Conservation (phyloP, 2,888 invertebrate species). For the Fragum fragum region DNA sequence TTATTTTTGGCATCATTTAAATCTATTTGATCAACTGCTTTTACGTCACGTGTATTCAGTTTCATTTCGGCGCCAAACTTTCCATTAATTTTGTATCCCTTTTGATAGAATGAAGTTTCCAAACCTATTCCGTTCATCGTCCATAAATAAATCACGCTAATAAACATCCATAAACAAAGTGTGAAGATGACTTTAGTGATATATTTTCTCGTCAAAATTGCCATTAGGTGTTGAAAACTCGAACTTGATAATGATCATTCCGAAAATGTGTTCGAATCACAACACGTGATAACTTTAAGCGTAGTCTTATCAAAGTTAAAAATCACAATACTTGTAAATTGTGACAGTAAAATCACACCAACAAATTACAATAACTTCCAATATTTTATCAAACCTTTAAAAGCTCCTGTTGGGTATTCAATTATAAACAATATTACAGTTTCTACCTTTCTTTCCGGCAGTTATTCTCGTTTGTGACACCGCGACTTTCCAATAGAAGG, state of each 20-base stretch:
- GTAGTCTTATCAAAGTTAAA: too few species aligned
- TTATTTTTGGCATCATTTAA: neutral
- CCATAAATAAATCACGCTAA: constrained; percentile 12
- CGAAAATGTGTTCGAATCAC: too few species aligned
- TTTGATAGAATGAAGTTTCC: neutral
- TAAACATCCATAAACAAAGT: neutral
- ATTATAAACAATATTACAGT: too few species aligned
- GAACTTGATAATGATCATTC: too few species aligned
- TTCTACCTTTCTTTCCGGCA: too few species aligned
- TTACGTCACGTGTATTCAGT: neutral
- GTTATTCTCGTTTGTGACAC: neutral
- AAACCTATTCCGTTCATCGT: constrained; percentile 4
- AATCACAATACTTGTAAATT: too few species aligned
- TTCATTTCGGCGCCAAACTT: neutral
- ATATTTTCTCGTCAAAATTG: neutral
- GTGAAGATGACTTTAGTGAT: neutral
- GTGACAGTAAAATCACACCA: too few species aligned
- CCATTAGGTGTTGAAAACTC: neutral
- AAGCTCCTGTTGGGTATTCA: too few species aligned
- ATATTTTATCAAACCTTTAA: too few species aligned
- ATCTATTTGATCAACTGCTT: neutral
- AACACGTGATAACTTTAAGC: too few species aligned
- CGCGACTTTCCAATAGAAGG: neutral
- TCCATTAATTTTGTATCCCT: neutral
- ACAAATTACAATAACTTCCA: too few species aligned